phyloP scores from a whole-genome alignment of 1,140 invertebrate species.

The Watersipora subatra region DNA sequence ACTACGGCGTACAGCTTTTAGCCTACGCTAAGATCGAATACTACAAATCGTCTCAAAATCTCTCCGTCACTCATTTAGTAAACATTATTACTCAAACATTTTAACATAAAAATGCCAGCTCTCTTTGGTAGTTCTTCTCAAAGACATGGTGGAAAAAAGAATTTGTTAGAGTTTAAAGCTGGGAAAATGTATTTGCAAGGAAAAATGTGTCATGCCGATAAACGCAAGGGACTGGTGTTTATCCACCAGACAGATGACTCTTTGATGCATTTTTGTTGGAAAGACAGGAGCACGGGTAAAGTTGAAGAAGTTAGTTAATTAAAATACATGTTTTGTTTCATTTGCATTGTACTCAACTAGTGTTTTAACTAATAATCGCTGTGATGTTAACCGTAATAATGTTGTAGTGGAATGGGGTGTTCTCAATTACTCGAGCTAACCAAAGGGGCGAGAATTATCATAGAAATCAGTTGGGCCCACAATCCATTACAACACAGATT shows the following conservation, averaged over 20 bases:
- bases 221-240: slow-evolving; percentile 83
- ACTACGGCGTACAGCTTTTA: too few relatives aligned
- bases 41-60: too few relatives aligned
- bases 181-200: slow-evolving; percentile 92
- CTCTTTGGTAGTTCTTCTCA: slow-evolving; percentile 50
- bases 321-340: neutral
- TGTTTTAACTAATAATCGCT: too few relatives aligned
- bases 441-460: too few relatives aligned
- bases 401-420: too few relatives aligned
- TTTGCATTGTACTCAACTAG: neutral
- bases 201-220: slow-evolving; percentile 86
- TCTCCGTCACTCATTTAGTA: too few relatives aligned
- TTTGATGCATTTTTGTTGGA: slow-evolving; percentile 96
- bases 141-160: slow-evolving; percentile 64
- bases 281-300: slow-evolving; percentile 65
- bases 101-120: too few relatives aligned
- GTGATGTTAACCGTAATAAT: neutral
- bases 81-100: too few relatives aligned
- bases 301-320: slow-evolving; percentile 56
- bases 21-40: too few relatives aligned
- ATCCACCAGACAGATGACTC: slow-evolving; percentile 87
- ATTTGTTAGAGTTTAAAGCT: slow-evolving; percentile 86
- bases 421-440: too few relatives aligned
- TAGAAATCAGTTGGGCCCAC: too few relatives aligned
- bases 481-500: too few relatives aligned